Evolutionary conservation across 64 coral and sea anemone genomes (phyloP).

Genomic region (Pachyseris speciosa): DNA sequence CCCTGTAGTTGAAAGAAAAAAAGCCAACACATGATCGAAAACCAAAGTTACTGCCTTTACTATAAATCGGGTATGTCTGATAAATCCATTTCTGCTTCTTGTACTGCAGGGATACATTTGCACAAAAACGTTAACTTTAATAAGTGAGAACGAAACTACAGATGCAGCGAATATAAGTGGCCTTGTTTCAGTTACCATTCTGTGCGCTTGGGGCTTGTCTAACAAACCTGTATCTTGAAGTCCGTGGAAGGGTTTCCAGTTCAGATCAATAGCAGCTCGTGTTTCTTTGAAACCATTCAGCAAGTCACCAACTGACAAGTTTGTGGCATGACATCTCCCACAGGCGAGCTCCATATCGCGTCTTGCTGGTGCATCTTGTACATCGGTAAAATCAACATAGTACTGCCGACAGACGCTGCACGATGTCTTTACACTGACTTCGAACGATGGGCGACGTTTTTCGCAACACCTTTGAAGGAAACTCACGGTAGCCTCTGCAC

Average conservation of each 20-base stretch:
- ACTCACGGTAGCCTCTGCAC: background rate
- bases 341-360: background rate
- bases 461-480: background rate
- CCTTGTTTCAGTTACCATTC: background rate
- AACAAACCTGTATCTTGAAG: background rate
- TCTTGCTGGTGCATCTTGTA: background rate
- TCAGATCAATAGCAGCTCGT: background rate
- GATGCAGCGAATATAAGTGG: too few relatives aligned
- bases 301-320: background rate
- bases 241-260: slow-evolving; percentile 1
- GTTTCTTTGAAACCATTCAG: slow-evolving; percentile 39
- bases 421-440: background rate
- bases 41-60: too few relatives aligned
- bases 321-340: slow-evolving; percentile 2
- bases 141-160: too few relatives aligned
- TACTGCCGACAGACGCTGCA: background rate
- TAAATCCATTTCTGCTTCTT: too few relatives aligned
- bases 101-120: too few relatives aligned
- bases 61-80: too few relatives aligned
- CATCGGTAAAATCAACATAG: slow-evolving; percentile 10
- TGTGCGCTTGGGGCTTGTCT: background rate
- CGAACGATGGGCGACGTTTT: background rate
- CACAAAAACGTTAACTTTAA: too few relatives aligned
- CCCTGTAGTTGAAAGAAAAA: background rate
- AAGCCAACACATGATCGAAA: too few relatives aligned